Evolutionary conservation across 2,113 vertebrate genomes (phyloP), one percentile per base, ranked within the genome.

Genomic region (Dipodomys merriami): DNA sequence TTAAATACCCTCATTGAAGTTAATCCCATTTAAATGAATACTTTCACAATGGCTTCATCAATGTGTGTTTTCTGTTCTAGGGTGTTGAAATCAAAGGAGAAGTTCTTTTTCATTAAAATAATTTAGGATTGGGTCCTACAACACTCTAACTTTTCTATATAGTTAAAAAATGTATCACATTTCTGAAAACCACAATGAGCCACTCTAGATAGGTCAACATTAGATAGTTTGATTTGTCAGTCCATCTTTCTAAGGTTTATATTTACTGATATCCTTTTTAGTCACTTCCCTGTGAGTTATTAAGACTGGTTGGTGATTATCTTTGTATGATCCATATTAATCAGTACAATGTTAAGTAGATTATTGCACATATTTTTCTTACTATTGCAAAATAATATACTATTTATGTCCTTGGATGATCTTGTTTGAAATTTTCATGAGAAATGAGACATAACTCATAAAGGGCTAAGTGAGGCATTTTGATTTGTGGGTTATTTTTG

Each of bases 251-350:
- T 90, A 85, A 83, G 89, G 23, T 86, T 86, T 96, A 88, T 90
- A 22, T 93, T 91, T 95, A 89, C 83, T 90, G 62, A 95, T 90
- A 76, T 46, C 60, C 33, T 93, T 91, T 65, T 93, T 90, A 77
- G 27, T 67, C 60, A 39, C 53, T 90, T 93, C 65, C 44, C 85
- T 91, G 30, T 79, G 82, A 93, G 25, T 76, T 91, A 92, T 62
- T 88, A 78, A 92, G 44, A 90, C 69, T 10, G 2, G 86, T 60
- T 95, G 78, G 86, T 94, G 79, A 94, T 94, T 95, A 95, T 88
- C 60, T 96, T 96, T 79, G 23, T 65, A 67, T 62, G 62, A 88
- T 39, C 12, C 6, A 68, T 83, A 90, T 72, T 92, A 83, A 93
- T 83, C 35, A 84, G 73, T 27, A 78, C 9, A 25, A 84, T 80